Percentiles rank a stretch among this genome's conserved stretches.
These are phyloP conservation scores for Leptopilina clavipes DNA, from an alignment of 1,140 invertebrate species.

Conservation along the genomic window DNA sequence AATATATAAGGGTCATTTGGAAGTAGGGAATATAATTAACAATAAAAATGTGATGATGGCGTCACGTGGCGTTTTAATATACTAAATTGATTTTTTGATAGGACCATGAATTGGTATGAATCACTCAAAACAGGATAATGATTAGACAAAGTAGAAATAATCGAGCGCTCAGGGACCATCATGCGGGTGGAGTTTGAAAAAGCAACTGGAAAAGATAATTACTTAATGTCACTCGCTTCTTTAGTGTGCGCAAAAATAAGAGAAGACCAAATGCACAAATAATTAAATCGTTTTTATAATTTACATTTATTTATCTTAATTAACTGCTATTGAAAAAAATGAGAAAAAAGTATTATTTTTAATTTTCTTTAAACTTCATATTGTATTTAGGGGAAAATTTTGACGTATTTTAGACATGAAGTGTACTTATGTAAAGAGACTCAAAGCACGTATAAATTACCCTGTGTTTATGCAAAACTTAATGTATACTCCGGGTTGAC, in stretches of 20 bases:
- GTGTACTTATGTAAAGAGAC: constrained; percentile 20
- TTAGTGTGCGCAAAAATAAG: not conserved
- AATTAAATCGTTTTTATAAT: too few relatives aligned
- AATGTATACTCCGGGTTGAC: not conserved
- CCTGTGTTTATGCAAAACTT: constrained; percentile 31
- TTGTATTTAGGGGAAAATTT: not conserved
- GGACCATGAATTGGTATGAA: constrained; percentile 60
- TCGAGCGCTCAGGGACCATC: constrained; percentile 47
- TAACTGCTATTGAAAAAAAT: too few relatives aligned
- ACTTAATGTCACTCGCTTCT: constrained; percentile 44
- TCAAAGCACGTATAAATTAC: constrained; percentile 16
- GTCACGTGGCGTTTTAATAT: constrained; percentile 50
- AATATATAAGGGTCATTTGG: not conserved
- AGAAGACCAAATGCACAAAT: not conserved
- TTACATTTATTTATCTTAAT: too few relatives aligned
- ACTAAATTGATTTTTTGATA: constrained; percentile 64
- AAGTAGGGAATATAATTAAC: constrained; percentile 13
- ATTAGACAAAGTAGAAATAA: constrained; percentile 52
- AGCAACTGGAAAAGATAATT: constrained; percentile 52
- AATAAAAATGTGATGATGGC: constrained; percentile 47
- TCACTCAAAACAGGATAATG: constrained; percentile 55
- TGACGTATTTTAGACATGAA: not conserved
- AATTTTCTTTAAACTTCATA: too few relatives aligned
- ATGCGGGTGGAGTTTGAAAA: constrained; percentile 56
- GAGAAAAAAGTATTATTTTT: too few relatives aligned